phyloP scores from a whole-genome alignment of 2,113 vertebrate species.

The Megaceryle maxima region DNA sequence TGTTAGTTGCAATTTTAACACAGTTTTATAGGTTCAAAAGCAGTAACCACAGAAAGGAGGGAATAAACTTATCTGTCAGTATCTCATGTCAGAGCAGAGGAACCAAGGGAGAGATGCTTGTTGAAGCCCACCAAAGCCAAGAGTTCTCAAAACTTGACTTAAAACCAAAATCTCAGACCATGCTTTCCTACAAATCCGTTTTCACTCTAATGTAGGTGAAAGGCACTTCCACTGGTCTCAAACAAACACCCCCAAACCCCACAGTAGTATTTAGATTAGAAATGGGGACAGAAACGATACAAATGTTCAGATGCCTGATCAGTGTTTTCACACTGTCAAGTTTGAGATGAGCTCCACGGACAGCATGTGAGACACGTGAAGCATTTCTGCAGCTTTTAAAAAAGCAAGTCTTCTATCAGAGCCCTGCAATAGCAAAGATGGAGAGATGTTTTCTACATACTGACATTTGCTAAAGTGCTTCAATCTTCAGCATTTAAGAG shows the following conservation, averaged over 20 bases:
- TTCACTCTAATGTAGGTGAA: not conserved
- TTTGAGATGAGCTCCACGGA: not conserved
- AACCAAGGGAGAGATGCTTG: not conserved
- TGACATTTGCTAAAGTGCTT: not conserved
- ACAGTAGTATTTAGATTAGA: not conserved
- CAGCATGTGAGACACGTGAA: not conserved
- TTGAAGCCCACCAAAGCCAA: not conserved
- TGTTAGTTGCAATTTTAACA: not conserved
- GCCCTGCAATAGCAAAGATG: not conserved
- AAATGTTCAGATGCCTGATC: not conserved
- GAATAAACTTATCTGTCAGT: not conserved
- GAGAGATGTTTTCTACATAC: not conserved
- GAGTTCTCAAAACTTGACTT: not conserved
- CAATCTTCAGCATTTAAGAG: not conserved
- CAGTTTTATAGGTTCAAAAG: not conserved
- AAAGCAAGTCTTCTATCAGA: not conserved
- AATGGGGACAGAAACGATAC: fast-evolving
- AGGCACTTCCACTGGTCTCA: not conserved
- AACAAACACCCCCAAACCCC: not conserved
- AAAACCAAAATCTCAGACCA: not conserved
- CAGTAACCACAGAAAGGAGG: not conserved
- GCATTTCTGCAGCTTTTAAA: not conserved
- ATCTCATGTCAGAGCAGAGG: not conserved
- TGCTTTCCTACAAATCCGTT: not conserved
- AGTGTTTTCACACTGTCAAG: not conserved